Percentiles rank a stretch among this genome's conserved stretches.
Conservation (phyloP, 2,888 invertebrate genomes). For the Drosophila atripex region DNA sequence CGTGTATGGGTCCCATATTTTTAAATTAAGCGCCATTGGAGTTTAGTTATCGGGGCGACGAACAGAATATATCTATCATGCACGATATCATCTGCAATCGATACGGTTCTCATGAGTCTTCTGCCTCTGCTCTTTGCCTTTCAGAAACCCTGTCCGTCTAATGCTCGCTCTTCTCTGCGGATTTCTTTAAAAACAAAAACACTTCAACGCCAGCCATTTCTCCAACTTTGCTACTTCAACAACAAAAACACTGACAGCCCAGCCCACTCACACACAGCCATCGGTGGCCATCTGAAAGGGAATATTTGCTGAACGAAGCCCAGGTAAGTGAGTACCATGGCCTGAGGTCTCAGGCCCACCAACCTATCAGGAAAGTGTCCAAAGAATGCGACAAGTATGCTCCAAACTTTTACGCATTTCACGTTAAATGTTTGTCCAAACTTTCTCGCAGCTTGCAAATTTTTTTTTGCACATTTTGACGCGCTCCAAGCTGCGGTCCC, state of each 20-base stretch:
- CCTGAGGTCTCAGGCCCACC: background rate
- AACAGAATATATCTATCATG: background rate
- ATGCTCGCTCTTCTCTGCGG: constrained; percentile 70
- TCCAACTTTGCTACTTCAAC: constrained; percentile 55
- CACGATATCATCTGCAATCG: constrained; percentile 2
- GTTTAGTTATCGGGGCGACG: constrained; percentile 10
- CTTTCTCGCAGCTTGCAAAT: constrained; percentile 21
- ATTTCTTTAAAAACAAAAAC: constrained; percentile 66
- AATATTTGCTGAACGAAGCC: constrained; percentile 61
- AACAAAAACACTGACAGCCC: constrained; percentile 28
- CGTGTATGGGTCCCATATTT: constrained; percentile 38
- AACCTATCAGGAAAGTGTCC: constrained; percentile 21
- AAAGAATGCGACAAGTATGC: constrained; percentile 60
- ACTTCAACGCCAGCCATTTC: constrained; percentile 49
- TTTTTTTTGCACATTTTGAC: constrained; percentile 55
- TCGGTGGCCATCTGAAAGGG: constrained; percentile 61
- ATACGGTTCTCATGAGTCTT: constrained; percentile 20
- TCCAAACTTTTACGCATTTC: constrained; percentile 53
- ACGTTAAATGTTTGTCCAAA: constrained; percentile 65
- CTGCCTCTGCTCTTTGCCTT: constrained; percentile 44
- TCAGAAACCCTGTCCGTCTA: constrained; percentile 68
- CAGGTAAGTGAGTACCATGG: constrained; percentile 55
- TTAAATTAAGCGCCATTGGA: constrained; percentile 65
- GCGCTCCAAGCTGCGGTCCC: constrained; percentile 39
- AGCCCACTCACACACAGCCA: constrained; percentile 28